These are phyloP conservation scores for Drosophila leontia DNA, from an alignment of 1,140 invertebrate species.

Conservation along the genomic window DNA sequence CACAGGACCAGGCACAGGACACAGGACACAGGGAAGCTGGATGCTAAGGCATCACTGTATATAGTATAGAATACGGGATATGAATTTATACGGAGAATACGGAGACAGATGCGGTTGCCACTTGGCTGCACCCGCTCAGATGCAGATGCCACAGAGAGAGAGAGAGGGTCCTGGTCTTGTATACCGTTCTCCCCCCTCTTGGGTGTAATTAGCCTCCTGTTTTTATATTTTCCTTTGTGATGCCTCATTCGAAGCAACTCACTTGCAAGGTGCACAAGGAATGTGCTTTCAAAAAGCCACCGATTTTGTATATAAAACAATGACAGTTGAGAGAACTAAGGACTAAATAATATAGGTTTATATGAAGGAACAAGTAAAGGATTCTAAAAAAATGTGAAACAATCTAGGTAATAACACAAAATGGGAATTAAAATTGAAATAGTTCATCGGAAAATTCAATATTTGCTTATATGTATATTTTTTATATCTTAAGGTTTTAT, in stretches of 20 bases:
- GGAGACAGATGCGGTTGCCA: constrained; percentile 55
- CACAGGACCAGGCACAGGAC: constrained; percentile 11
- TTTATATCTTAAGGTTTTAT: neutral
- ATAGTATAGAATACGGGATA: neutral
- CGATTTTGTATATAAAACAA: neutral
- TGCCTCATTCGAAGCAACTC: neutral
- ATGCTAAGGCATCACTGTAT: neutral
- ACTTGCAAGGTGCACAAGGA: constrained; percentile 17
- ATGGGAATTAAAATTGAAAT: neutral
- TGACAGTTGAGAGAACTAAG: no score
- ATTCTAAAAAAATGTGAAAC: neutral
- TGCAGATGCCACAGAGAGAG: constrained; percentile 17
- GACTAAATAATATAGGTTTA: neutral
- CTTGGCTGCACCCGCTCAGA: constrained; percentile 57
- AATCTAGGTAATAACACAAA: neutral
- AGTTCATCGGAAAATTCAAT: neutral
- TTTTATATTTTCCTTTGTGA: neutral
- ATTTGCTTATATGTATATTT: no score
- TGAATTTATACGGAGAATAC: constrained; percentile 6
- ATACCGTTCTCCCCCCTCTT: neutral
- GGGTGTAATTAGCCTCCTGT: constrained; percentile 44
- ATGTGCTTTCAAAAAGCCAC: constrained; percentile 7
- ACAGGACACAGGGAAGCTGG: neutral
- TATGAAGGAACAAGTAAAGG: neutral
- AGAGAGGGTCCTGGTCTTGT: neutral